These are phyloP conservation scores for Equus quagga DNA, from an alignment of 2,113 vertebrate species.

Conservation along the genomic window DNA sequence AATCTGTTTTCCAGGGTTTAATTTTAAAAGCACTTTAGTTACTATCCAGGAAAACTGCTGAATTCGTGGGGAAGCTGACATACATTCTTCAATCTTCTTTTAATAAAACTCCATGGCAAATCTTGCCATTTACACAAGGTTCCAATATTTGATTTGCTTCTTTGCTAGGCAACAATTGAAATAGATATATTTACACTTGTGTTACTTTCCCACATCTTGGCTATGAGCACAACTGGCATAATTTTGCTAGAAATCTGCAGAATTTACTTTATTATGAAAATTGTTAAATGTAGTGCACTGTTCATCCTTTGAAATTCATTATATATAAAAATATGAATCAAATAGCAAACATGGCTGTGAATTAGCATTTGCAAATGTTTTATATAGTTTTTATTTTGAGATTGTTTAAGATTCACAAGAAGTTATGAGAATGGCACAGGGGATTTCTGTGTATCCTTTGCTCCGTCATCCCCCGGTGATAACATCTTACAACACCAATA, in stretches of 20 bases:
- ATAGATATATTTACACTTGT: neutral
- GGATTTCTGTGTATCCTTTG: neutral
- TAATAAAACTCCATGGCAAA: conserved; percentile 44
- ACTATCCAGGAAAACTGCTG: neutral
- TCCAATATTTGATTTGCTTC: conserved; percentile 34
- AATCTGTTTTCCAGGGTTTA: conserved; percentile 66
- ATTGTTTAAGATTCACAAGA: conserved; percentile 5
- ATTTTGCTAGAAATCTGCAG: neutral
- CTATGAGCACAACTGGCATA: neutral
- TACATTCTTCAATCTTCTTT: conserved; percentile 63
- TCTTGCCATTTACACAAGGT: conserved; percentile 34
- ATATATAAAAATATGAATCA: neutral
- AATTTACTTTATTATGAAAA: neutral
- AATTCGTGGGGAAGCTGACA: conserved; percentile 30
- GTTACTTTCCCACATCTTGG: neutral
- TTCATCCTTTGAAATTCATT: neutral
- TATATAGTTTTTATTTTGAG: neutral
- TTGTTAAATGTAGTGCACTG: neutral
- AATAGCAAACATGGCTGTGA: neutral
- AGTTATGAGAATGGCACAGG: neutral
- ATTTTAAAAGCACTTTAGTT: conserved; percentile 30
- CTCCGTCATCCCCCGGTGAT: neutral
- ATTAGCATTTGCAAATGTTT: neutral
- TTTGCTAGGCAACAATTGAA: conserved; percentile 47
- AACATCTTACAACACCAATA: neutral